Evolutionary conservation across 1,140 invertebrate species (phyloP), one percentile per base, ranked within the genome.

Genomic region (Druon quercuslanigerum): DNA sequence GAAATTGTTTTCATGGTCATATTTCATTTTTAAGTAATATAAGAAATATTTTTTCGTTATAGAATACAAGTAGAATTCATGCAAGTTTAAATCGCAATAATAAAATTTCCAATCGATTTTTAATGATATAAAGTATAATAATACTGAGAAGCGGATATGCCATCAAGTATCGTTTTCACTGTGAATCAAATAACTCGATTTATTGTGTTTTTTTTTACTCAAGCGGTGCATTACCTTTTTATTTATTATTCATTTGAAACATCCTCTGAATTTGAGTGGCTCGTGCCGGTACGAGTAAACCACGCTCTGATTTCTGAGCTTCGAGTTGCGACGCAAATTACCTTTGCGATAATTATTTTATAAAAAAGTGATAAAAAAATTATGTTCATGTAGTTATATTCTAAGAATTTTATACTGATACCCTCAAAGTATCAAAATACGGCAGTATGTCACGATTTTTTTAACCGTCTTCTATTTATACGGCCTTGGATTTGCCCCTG

Each of bases 201-300:
- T 33, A 66, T 40, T 66, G 14, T n/a, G 25, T 40, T 5, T 66
- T 66, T 66, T 66, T 66, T n/a, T 33, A 66, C 12, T 66, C n/a
- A 16, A 33, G 20, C 57, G 72, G 70, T 74, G 50, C 40, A 40
- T 4, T 33, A 17, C 20, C 14, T 51, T 51, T 73, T 77, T 77
- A 52, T 72, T 72, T 57, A 19, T 60, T 54, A 25, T 72, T 72
- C 73, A 72, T 51, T 52, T 13, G 76, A 77, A 73, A 77, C 71
- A 72, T 77, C 71, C 54, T 76, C n/a, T 25, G 13, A 17, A 14
- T 12, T 54, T 54, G 60, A 66, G 60, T 66, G 60, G 60, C 60
- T 66, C 60, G 60, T 66, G 60, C 60, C 60, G 33, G 60, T 20
- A 66, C 60, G 60, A 40, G 60, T 40, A 16, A 14, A 25, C 40